Percentiles rank a stretch among this genome's conserved stretches.
Conservation (phyloP, 2,888 invertebrate species). For the Lithophane leautieri region DNA sequence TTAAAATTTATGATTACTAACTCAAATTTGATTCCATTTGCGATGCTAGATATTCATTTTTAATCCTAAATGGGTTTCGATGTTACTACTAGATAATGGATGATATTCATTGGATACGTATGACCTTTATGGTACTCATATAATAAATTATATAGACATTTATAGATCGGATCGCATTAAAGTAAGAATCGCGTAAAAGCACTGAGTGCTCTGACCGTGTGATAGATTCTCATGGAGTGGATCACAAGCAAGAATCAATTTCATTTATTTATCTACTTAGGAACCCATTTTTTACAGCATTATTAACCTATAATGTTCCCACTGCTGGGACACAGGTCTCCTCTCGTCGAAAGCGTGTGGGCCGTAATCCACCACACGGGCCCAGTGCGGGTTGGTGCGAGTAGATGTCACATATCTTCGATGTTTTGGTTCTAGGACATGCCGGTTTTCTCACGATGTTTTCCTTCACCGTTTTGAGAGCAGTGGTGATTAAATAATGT, state of each 20-base stretch:
- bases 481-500: no score
- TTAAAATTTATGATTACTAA: constrained; percentile 32
- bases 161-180: constrained; percentile 28
- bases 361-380: no score
- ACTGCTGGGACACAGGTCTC: no score
- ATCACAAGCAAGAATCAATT: background rate
- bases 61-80: constrained; percentile 44
- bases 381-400: no score
- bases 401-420: no score
- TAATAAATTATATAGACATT: constrained; percentile 45
- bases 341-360: no score
- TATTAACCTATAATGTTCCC: no score
- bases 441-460: no score
- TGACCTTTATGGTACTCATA: constrained; percentile 5
- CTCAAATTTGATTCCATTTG: constrained; percentile 37
- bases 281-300: background rate
- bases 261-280: background rate
- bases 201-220: background rate
- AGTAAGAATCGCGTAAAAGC: constrained; percentile 12
- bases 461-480: no score
- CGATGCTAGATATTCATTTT: constrained; percentile 24
- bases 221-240: constrained; percentile 14
- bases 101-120: constrained; percentile 29
- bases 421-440: no score
- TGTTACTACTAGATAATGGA: constrained; percentile 24